Evolutionary conservation across 64 coral and sea anemone species (phyloP), one percentile per base, ranked within the genome.

Genomic region (Platygyra sinensis): DNA sequence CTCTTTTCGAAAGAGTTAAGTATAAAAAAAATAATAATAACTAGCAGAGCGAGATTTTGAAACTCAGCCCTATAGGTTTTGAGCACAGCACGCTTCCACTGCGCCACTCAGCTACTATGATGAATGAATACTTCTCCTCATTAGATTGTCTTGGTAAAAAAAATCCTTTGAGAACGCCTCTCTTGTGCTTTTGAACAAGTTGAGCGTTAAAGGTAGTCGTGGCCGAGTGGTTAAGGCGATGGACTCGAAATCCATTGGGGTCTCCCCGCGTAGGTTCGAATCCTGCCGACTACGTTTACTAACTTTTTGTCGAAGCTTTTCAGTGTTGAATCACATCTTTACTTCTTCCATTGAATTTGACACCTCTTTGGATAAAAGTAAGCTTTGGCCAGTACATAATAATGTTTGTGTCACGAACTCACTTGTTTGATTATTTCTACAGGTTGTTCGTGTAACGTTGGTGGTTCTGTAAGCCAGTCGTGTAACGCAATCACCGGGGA

Each of bases 361-460:
- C 0, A 6, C 25, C 22, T n/a, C 1, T 27, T 2, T 25, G 9
- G 65, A 69, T 10, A 25, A 69, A 67, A 11, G 24, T 25, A 27
- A 5, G 22, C 10, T 57, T 7, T 57, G 54, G 54, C 54, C 54
- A 57, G 65, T 46, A 46, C 42, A 46, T 46, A 75, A 16, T 15
- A 77, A n/a, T 77, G 16, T n/a, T 51, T 77, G 74, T 22, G 54
- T 85, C 65, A 69, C 65, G 9, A 36, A 10, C 11, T 17, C 8
- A 22, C 33, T 64, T 17, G 22, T 69, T 64, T 83, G 38, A 18
- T 55, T 10, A 27, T 62, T 57, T 22, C n/a, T 20, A 15, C 65
- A 99, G 97, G 86, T 30, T 99, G 97, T 60, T 83, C 79, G 11
- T 99, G 97, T 88, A 93, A 99, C 30, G 73, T 8, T 9, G 97